These are phyloP conservation scores for Oryzias melastigma DNA, from an alignment of 2,113 vertebrate genomes.

Conservation along the genomic window DNA sequence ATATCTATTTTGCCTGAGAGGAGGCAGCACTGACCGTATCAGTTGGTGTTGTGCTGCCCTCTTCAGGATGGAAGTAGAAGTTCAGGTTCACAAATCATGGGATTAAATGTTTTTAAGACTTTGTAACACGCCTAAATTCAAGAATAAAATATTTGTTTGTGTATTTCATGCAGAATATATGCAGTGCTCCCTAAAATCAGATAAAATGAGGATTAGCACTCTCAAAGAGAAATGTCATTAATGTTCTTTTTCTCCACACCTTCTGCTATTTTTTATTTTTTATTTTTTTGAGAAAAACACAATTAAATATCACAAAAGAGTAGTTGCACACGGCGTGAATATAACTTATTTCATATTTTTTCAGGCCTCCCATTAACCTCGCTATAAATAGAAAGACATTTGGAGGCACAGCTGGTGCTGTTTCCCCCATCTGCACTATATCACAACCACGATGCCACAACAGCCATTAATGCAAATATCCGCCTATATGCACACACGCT, in stretches of 20 bases:
- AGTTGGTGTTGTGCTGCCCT: slow-evolving; percentile 44
- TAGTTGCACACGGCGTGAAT: background rate
- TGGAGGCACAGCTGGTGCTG: slow-evolving; percentile 61
- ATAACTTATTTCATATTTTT: background rate
- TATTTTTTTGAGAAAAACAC: background rate
- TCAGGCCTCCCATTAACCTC: background rate
- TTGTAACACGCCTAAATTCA: background rate
- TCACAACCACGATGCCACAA: slow-evolving; percentile 9
- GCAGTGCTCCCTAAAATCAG: background rate
- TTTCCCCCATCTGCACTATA: slow-evolving; percentile 48
- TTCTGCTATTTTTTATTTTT: background rate
- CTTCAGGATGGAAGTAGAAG: slow-evolving; percentile 43
- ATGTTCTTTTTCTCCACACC: background rate
- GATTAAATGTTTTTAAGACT: background rate
- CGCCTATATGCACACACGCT: slow-evolving; percentile 9
- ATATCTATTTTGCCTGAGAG: slow-evolving; percentile 22
- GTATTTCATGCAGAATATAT: background rate
- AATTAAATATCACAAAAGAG: background rate
- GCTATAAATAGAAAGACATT: slow-evolving; percentile 46
- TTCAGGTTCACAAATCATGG: background rate
- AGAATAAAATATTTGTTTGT: background rate
- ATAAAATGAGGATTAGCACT: background rate
- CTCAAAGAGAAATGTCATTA: background rate
- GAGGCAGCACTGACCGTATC: background rate
- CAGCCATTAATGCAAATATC: slow-evolving; percentile 21